Conservation (phyloP, 2,888 invertebrate genomes). For the Periphyllus acericola region DNA sequence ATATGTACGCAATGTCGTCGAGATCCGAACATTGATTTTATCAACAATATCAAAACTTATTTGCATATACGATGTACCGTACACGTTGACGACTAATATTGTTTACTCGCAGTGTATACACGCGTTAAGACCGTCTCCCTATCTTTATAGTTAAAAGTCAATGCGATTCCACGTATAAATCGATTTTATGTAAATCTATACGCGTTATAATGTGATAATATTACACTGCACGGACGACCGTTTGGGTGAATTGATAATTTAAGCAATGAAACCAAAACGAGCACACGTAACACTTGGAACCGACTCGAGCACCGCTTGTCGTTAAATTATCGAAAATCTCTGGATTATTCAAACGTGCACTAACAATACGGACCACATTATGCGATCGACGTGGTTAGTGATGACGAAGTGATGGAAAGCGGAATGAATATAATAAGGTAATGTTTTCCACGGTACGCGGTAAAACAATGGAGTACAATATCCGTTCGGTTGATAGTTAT, state of each 20-base stretch:
- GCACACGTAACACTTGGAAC: too few species aligned
- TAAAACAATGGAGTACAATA: background rate
- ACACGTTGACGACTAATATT: background rate
- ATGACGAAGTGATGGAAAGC: too few species aligned
- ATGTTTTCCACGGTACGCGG: background rate
- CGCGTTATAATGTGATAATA: background rate
- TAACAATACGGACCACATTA: too few species aligned
- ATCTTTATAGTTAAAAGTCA: background rate
- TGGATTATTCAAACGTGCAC: too few species aligned
- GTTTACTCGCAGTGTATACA: too few species aligned
- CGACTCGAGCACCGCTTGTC: too few species aligned
- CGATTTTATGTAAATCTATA: background rate
- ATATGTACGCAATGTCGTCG: background rate
- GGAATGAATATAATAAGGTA: background rate
- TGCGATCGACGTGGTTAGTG: too few species aligned
- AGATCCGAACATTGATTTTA: background rate
- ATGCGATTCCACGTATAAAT: background rate
- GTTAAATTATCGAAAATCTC: too few species aligned
- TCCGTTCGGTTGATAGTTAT: too few species aligned
- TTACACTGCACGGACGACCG: background rate
- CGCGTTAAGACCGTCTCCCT: background rate
- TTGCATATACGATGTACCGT: background rate
- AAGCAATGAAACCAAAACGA: too few species aligned
- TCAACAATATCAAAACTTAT: background rate
- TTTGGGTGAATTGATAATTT: background rate